Percentiles rank a stretch among this genome's conserved stretches.
phyloP scores from a whole-genome alignment of 2,113 vertebrate species.

The Oncorhynchus masou region DNA sequence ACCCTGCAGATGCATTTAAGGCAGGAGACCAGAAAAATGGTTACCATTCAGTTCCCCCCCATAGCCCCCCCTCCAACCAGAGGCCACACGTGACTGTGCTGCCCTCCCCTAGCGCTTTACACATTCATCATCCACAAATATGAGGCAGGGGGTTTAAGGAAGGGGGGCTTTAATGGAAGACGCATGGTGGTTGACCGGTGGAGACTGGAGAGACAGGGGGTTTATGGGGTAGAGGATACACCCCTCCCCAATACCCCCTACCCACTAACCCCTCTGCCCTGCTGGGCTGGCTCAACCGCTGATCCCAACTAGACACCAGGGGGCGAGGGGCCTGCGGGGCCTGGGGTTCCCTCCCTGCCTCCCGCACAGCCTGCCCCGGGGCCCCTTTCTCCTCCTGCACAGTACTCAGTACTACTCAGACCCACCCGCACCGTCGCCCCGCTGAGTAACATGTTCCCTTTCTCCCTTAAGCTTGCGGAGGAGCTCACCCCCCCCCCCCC shows the following conservation, averaged over 20 bases:
- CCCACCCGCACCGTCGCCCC: conserved; percentile 28
- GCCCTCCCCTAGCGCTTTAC: conserved; percentile 23
- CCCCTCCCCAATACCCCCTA: background rate
- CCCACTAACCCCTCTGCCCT: background rate
- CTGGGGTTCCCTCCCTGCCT: background rate
- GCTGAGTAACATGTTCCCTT: conserved; percentile 66
- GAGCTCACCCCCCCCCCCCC: conserved; percentile 33
- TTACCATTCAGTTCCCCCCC: conserved; percentile 3
- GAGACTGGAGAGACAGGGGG: conserved; percentile 47
- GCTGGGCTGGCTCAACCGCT: conserved; percentile 45
- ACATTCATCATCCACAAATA: conserved; percentile 59
- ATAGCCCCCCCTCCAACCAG: background rate
- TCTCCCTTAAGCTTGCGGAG: conserved; percentile 58
- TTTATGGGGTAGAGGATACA: conserved; percentile 43
- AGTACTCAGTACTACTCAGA: conserved; percentile 44
- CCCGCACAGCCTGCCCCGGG: conserved; percentile 35
- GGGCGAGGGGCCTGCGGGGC: background rate
- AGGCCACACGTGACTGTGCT: conserved; percentile 42
- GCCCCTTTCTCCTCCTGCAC: conserved; percentile 38
- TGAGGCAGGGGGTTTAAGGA: conserved; percentile 21
- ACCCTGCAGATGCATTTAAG: conserved; percentile 34
- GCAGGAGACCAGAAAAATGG: conserved; percentile 15
- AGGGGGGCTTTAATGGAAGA: conserved; percentile 12
- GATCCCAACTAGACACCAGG: conserved; percentile 55
- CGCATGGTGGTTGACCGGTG: conserved; percentile 55